Evolutionary conservation across 2,888 invertebrate species (phyloP).

Genomic region (Stenolophus ochropezus): DNA sequence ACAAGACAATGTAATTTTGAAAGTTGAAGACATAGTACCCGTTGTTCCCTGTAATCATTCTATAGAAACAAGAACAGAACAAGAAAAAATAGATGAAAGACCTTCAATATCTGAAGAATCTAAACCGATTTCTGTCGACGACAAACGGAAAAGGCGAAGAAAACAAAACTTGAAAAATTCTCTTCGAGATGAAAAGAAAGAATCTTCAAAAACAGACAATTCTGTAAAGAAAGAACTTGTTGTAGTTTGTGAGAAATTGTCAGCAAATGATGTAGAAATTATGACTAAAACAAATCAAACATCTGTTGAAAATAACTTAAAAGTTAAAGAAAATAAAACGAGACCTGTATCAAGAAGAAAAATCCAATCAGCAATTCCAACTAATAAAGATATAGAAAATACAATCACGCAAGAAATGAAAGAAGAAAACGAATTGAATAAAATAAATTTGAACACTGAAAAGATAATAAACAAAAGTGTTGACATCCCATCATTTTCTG

Average conservation of each 20-base stretch:
- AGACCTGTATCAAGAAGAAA: neutral
- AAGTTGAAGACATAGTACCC: conserved; percentile 2
- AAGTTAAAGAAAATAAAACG: neutral
- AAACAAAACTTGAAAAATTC: conserved; percentile 20
- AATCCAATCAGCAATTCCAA: neutral
- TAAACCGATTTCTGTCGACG: too few species aligned
- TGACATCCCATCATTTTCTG: neutral
- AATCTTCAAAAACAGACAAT: neutral
- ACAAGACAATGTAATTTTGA: neutral
- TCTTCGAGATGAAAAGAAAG: conserved; percentile 1
- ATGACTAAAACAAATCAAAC: neutral
- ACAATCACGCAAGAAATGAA: neutral
- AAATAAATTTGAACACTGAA: neutral
- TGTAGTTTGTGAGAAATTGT: conserved; percentile 8
- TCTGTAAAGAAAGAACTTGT: conserved; percentile 1
- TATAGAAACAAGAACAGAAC: too few species aligned
- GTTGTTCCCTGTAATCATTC: too few species aligned
- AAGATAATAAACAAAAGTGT: neutral
- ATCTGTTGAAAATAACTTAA: neutral
- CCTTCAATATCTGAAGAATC: neutral
- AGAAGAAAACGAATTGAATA: neutral
- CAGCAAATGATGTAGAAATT: neutral
- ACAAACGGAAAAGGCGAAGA: conserved; percentile 23
- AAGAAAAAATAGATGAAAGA: too few species aligned
- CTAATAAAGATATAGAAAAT: neutral